Evolutionary conservation across 2,888 invertebrate species (phyloP).

Genomic region (Morpho achilles): DNA sequence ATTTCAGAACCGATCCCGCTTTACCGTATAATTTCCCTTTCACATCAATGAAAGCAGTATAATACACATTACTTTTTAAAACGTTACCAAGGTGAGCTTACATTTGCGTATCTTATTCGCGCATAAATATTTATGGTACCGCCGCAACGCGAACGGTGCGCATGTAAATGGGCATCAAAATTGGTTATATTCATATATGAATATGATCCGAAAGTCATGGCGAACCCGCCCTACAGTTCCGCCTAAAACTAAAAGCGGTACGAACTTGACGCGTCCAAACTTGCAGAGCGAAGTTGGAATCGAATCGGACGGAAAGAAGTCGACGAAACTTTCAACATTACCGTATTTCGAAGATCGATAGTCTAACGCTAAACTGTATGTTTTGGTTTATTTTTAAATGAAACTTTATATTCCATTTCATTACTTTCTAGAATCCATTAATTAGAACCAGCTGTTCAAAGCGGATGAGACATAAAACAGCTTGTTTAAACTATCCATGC

Average conservation of each 20-base stretch:
- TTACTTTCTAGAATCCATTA: no score
- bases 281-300: conserved; percentile 19
- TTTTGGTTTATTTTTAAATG: not conserved
- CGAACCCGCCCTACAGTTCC: conserved; percentile 14
- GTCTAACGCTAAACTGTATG: no score
- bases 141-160: conserved; percentile 37
- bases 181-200: conserved; percentile 46
- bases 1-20: no score
- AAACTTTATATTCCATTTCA: not conserved
- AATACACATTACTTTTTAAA: conserved; percentile 12
- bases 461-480: no score
- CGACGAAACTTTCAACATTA: conserved; percentile 23
- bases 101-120: conserved; percentile 19
- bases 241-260: conserved; percentile 14
- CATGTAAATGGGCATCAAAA: conserved; percentile 37
- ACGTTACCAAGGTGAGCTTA: conserved; percentile 11
- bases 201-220: conserved; percentile 28
- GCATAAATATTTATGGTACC: conserved; percentile 48
- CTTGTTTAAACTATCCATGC: no score
- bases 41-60: conserved; percentile 7
- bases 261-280: conserved; percentile 17
- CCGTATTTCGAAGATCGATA: conserved; percentile 19
- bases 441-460: no score
- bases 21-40: conserved; percentile 1
- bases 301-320: conserved; percentile 25